Base-by-base conservation (phyloP, 2,888 invertebrate species). In the Synanthedon myopaeformis region DNA sequence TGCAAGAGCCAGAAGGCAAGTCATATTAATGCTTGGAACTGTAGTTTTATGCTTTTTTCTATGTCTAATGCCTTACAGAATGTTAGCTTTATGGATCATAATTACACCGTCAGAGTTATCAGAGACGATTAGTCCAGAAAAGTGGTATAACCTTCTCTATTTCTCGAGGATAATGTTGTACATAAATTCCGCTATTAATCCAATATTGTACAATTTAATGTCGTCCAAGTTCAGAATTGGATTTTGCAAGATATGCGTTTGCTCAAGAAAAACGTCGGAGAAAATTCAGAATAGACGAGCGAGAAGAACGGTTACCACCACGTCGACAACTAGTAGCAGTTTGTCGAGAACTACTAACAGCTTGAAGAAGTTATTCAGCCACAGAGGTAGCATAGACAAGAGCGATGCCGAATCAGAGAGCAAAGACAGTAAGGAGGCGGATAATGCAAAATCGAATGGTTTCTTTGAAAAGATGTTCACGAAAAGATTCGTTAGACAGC, bases 191-290 rank as follows among this genome's bases (percentile, higher is more conserved):
- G 96, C 96, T 48, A 91, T 96, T 61, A 96, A 97, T 79, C 96
- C 96, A 0, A 93, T 96, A 62, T 84, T 97, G n/a, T 97, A 97
- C 74, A 96, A 96, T 74, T 85, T 96, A 59, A 95, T 96, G 93
- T 96, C 95, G 49, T 94, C 95, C 3, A 96, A 96, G 81, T 97
- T 97, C 72, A 91, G 96, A 3, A 90, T 92, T 54, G 95, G 94
- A 0, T 95, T 95, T 66, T 87, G 92, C 54, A 90, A 89, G 67
- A 89, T 94, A 0, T 93, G 92, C 66, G 89, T 90, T 49, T 86
- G 90, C 61, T 88, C 86, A 55, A 87, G 81, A 55, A 82, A 81
- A 53, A 79, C 79, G n/a, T 65, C 71, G 13, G 78, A 76, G 50
- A 67, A 67, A 51, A 73, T 80, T 48, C 83, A 83, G 55, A 81